Conservation (phyloP, 2,113 vertebrate species). For the Carlito syrichta region DNA sequence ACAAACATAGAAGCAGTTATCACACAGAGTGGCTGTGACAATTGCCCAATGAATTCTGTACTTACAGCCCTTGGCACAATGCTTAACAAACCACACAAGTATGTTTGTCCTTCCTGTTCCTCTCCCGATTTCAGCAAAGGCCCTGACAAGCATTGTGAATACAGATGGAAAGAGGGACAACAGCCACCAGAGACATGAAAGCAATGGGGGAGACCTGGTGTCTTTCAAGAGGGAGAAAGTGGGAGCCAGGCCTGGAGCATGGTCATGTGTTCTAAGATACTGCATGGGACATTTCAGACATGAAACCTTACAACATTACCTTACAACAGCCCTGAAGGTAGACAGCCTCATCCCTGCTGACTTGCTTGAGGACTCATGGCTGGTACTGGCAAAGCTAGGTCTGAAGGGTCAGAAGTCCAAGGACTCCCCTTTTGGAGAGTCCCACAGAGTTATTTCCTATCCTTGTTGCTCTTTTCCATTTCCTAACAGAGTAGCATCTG, state of each 20-base stretch:
- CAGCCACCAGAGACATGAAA: neutral
- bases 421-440: neutral
- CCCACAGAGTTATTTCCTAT: neutral
- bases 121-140: neutral
- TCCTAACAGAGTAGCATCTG: neutral
- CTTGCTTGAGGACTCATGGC: neutral
- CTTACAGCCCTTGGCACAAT: too few species aligned
- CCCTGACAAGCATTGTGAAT: neutral
- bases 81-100: neutral
- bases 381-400: neutral
- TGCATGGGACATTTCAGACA: accelerated
- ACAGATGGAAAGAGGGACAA: neutral
- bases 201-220: neutral
- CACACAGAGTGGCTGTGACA: neutral
- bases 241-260: neutral
- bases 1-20: too few species aligned
- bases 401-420: neutral
- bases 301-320: neutral
- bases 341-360: neutral
- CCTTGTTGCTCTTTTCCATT: neutral
- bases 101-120: neutral
- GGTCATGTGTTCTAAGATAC: too few species aligned
- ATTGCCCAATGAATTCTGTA: neutral
- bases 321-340: neutral
- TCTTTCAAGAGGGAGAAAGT: neutral